Base-by-base conservation (phyloP, 1,140 invertebrate genomes). In the Centruroides sculpturatus region DNA sequence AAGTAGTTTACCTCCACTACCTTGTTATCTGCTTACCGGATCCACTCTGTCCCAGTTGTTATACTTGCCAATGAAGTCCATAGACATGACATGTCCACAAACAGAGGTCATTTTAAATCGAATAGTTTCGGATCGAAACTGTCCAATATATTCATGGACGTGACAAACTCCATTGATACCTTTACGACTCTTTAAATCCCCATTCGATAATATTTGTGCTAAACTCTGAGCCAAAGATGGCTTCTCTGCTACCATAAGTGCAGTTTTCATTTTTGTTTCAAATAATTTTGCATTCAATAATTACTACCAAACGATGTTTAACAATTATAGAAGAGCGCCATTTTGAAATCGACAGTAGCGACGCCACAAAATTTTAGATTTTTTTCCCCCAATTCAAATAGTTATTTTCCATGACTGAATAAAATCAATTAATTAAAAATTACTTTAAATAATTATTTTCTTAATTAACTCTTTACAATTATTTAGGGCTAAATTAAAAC, bases 171-270 rank as follows among this genome's bases (percentile, higher is more conserved):
- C 85, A 76, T 93, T 95, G 34, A 83, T 84, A 89, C 93, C 92
- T 85, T 97, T 97, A 71, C 87, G 82, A 0, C 84, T 80, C 10
- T 76, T 82, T 72, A 83, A 82, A 70, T 84, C 83, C 55, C 87
- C 86, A 77, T 92, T 89, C 63, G 93, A 97, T 59, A 99, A 79
- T 69, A 99, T 96, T 72, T 85, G 87, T 1, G 96, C 92, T 46
- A 99, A 79, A 46, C 93, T 92, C 70, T 88, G 85, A 23, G 97
- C 96, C 72, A 99, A 74, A 55, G 94, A 97, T 8, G 96, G 97
- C 82, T 99, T 99, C 75, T 99, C 97, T 66, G 97, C 96, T 62
- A 99, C 92, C 96, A 99, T 99, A 66, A 99, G 82, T 49, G 91
- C 92, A 7, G 81, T 86, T 75, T 87, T 92, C 92, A 92, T 91